These are phyloP conservation scores for Oreochromis tanganicae DNA, from an alignment of 2,113 vertebrate genomes.

Conservation along the genomic window DNA sequence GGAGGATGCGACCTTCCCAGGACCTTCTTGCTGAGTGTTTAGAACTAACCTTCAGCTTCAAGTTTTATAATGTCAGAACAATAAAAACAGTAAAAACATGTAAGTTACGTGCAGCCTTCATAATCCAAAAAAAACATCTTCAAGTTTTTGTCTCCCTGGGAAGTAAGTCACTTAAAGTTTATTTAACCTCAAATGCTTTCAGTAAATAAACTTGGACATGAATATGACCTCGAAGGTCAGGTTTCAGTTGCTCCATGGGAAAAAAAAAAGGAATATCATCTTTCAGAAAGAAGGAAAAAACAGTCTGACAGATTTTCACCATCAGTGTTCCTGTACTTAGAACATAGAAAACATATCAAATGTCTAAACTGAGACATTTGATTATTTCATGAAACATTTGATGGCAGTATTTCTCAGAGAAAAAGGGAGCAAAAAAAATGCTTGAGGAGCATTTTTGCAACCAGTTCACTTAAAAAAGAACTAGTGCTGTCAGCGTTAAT, in stretches of 20 bases:
- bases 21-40: neutral
- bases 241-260: neutral
- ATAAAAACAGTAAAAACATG: neutral
- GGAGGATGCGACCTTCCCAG: neutral
- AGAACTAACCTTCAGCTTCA: neutral
- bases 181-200: neutral
- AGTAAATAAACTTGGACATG: constrained; percentile 10
- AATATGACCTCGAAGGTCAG: neutral
- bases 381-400: neutral
- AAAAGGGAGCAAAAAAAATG: neutral
- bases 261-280: neutral
- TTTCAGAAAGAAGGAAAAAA: constrained; percentile 32
- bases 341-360: neutral
- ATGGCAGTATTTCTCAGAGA: neutral
- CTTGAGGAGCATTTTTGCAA: neutral
- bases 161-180: neutral
- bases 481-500: neutral
- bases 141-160: neutral
- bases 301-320: neutral
- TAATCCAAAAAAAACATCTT: neutral
- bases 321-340: neutral
- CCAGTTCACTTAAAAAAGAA: neutral
- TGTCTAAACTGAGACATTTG: neutral
- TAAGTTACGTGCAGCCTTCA: neutral
- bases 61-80: neutral